Percentiles rank a stretch among this genome's conserved stretches.
Conservation (phyloP, 2,113 vertebrate species). For the Oreotrochilus melanogaster region DNA sequence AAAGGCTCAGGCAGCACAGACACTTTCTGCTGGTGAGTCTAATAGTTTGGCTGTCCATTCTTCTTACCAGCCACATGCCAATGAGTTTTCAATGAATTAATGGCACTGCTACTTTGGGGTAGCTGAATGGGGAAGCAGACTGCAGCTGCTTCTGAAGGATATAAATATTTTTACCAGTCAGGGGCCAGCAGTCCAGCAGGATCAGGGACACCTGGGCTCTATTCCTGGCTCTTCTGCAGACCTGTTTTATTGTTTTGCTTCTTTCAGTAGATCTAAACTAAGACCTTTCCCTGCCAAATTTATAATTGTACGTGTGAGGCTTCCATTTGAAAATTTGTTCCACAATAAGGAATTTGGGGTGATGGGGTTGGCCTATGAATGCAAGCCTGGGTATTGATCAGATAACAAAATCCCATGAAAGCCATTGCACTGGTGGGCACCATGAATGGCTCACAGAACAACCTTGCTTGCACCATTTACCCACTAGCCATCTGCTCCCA, state of each 20-base stretch:
- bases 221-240: constrained; percentile 29
- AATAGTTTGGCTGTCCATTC: background rate
- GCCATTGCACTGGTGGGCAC: background rate
- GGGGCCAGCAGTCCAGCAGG: background rate
- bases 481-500: constrained; percentile 35
- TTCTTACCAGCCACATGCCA: background rate
- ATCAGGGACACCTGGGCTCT: constrained; percentile 22
- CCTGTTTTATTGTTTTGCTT: background rate
- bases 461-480: constrained; percentile 3
- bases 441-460: background rate
- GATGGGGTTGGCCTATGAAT: background rate
- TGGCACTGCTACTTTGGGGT: background rate
- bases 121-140: constrained; percentile 23
- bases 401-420: background rate
- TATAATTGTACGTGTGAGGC: background rate
- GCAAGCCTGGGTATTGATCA: background rate
- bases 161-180: constrained; percentile 24
- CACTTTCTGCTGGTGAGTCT: background rate
- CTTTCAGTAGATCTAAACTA: background rate
- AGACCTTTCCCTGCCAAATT: background rate
- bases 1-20: background rate
- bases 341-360: background rate
- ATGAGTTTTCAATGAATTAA: background rate
- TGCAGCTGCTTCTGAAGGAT: constrained; percentile 58
- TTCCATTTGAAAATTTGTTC: background rate